phyloP scores from a whole-genome alignment of 2,113 vertebrate genomes.

The Ceyx margarethae region DNA sequence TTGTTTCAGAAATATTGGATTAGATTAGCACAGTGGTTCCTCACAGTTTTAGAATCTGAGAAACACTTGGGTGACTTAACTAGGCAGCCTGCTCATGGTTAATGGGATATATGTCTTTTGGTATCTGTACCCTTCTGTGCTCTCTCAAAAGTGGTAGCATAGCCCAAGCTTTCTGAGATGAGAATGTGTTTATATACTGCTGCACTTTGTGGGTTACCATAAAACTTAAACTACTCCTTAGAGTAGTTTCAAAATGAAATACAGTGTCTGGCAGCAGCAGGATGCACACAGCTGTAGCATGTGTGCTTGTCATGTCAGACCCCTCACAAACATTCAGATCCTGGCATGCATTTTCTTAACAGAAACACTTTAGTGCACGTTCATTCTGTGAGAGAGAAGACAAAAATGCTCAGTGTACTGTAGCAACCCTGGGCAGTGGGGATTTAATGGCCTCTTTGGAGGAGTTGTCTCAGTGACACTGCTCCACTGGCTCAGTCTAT shows the following conservation, averaged over 20 bases:
- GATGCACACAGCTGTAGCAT: slow-evolving; percentile 53
- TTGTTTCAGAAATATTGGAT: background rate
- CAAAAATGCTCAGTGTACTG: slow-evolving; percentile 11
- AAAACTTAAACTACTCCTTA: slow-evolving; percentile 46
- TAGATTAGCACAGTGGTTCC: background rate
- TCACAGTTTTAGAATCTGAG: slow-evolving; percentile 5
- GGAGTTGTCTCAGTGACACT: background rate
- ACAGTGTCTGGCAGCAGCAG: slow-evolving; percentile 26
- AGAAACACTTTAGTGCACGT: slow-evolving; percentile 57
- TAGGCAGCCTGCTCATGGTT: background rate
- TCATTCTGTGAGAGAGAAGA: background rate
- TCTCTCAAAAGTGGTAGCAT: background rate
- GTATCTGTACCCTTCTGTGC: background rate
- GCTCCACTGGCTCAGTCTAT: background rate
- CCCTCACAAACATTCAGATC: slow-evolving; percentile 31
- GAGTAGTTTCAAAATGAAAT: slow-evolving; percentile 51
- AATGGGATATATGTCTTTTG: background rate
- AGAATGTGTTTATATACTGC: slow-evolving; percentile 34
- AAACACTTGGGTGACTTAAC: background rate
- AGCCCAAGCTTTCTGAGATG: background rate
- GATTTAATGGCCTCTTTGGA: background rate
- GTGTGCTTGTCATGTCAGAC: slow-evolving; percentile 61
- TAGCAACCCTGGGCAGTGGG: slow-evolving; percentile 8
- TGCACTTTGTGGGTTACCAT: slow-evolving; percentile 36
- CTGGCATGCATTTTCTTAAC: slow-evolving; percentile 53